Base-by-base conservation (phyloP, 1,140 invertebrate genomes). In the Cyclargus thomasi region DNA sequence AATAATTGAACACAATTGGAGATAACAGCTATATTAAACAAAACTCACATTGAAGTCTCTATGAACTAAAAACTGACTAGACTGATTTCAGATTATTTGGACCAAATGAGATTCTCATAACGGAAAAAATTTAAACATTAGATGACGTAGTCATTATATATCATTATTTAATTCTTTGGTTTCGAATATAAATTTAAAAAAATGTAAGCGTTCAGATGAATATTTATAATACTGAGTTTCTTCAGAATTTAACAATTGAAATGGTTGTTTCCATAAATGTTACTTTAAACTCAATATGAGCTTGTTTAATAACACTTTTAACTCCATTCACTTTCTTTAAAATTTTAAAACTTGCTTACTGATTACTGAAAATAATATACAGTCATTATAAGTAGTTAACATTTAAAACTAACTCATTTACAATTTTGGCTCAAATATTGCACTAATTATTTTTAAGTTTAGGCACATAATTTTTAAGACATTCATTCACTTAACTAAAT, bases 281-380 rank as follows among this genome's bases (percentile, higher is more conserved):
- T 29, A 29, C 2, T 29, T 39, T 39, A 8, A 47, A 47, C 39
- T 47, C 39, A 47, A 47, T 14, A 47, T 47, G 17, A 59, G 18
- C 55, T 59, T 59, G 55, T 59, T 59, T 59, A 59, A 59, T 59
- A 59, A 59, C 6, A 59, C 55, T 59, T 55, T 55, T 59, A 59
- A 59, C 55, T 59, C 55, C 20, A 59, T 11, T 59, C 8, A 29
- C 5, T 7, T 29, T 4, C 29, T 29, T 29, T 29, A 29, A 29
- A 5, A 29, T 29, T 29, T 29, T 29, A 29, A 8, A 29, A 29
- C n/a, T n/a, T n/a, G 6, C 23, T 23, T 23, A 23, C 23, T 29
- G 2, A 29, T 29, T 29, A 29, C 29, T 29, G 29, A 29, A 29
- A 29, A 4, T 29, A 29, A 8, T 29, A 29, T 29, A 29, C 29